Percentiles rank a stretch among this genome's conserved stretches.
phyloP scores from a whole-genome alignment of 2,888 invertebrate genomes.

The Hecatera dysodea region DNA sequence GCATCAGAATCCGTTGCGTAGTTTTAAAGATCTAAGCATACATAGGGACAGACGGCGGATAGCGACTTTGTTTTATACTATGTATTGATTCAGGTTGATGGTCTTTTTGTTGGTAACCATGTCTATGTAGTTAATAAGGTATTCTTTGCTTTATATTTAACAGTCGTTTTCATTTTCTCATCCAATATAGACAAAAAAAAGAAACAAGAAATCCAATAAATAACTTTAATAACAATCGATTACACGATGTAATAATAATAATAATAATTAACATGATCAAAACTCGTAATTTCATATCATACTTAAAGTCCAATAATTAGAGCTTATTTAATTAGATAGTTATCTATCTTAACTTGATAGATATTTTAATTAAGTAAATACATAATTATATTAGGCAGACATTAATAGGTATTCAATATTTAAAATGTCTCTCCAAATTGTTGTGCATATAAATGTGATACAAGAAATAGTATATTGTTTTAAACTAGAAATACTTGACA shows the following conservation, averaged over 20 bases:
- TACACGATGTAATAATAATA: conserved; percentile 57
- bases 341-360: no score
- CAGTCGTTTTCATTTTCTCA: no score
- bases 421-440: conserved; percentile 38
- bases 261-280: conserved; percentile 53
- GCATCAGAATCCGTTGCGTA: no score
- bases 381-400: background rate
- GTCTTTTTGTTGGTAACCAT: no score
- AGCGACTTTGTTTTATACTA: no score
- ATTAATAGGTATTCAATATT: conserved; percentile 29
- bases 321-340: no score
- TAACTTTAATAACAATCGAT: conserved; percentile 61
- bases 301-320: conserved; percentile 8
- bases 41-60: no score
- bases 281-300: conserved; percentile 33
- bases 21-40: no score
- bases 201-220: conserved; percentile 30
- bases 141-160: no score
- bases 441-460: conserved; percentile 55
- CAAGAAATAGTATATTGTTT: conserved; percentile 40
- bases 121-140: no score
- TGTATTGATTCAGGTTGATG: no score
- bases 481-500: conserved; percentile 30
- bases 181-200: background rate
- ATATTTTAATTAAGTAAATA: background rate